Evolutionary conservation across 2,113 vertebrate species (phyloP).

Genomic region (Coracopsis vasa): DNA sequence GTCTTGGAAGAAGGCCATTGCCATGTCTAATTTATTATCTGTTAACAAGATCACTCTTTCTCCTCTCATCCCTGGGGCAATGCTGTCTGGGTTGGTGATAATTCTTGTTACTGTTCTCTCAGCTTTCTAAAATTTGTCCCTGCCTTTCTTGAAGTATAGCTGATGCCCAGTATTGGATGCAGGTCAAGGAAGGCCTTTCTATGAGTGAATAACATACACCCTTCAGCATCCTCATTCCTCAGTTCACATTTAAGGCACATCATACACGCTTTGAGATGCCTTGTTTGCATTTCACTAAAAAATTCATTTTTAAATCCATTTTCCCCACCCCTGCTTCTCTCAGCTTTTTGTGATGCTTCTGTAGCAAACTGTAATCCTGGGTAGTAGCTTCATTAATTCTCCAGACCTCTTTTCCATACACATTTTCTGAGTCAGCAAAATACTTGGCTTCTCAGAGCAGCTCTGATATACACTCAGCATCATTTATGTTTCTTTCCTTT

Average conservation of each 20-base stretch:
- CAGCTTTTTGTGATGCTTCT: neutral
- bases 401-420: neutral
- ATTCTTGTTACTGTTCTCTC: neutral
- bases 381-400: neutral
- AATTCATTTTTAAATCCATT: neutral
- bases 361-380: neutral
- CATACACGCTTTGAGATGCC: fast-evolving
- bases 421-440: neutral
- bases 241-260: neutral
- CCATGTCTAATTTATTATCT: neutral
- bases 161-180: neutral
- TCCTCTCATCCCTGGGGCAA: neutral
- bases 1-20: neutral
- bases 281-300: neutral
- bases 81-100: neutral
- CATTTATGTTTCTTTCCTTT: neutral
- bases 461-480: neutral
- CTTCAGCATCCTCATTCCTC: neutral
- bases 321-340: neutral
- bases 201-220: neutral
- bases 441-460: neutral
- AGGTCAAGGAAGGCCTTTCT: neutral
- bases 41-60: neutral
- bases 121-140: neutral
- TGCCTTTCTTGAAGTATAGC: neutral